These are phyloP conservation scores for Melieria picta DNA, from an alignment of 2,888 invertebrate genomes.

Conservation along the genomic window DNA sequence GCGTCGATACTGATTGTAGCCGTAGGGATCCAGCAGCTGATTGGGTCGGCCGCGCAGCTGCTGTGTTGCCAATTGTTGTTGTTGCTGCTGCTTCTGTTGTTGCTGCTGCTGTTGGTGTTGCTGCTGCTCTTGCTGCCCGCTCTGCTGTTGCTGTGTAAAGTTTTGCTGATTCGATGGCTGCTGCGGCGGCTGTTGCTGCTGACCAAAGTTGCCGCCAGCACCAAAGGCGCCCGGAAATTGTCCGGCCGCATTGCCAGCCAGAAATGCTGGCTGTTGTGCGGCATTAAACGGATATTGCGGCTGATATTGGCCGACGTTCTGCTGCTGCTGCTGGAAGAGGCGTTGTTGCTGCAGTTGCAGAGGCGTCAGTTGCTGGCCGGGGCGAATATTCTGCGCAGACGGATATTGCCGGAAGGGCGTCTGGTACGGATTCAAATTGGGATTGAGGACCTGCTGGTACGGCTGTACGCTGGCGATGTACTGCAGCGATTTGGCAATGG, in stretches of 20 bases:
- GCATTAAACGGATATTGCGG: constrained; percentile 52
- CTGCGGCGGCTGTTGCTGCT: constrained; percentile 42
- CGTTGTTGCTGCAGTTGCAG: constrained; percentile 55
- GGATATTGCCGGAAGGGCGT: constrained; percentile 60
- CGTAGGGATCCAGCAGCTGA: constrained; percentile 61
- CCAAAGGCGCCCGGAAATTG: constrained; percentile 37
- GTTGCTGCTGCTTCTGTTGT: constrained; percentile 53
- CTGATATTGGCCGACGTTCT: constrained; percentile 61
- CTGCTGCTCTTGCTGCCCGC: constrained; percentile 48
- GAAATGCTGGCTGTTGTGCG: constrained; percentile 43
- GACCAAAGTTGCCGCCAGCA: constrained; percentile 49
- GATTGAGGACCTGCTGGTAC: constrained; percentile 57
- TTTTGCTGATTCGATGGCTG: constrained; percentile 47
- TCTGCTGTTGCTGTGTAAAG: constrained; percentile 51
- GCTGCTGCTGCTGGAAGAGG: constrained; percentile 47
- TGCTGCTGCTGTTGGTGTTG: constrained; percentile 53
- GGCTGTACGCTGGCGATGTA: constrained; percentile 55
- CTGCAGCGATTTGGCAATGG: constrained; percentile 58
- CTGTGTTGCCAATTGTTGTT: constrained; percentile 58
- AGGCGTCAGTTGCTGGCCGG: constrained; percentile 58
- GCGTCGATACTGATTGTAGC: constrained; percentile 62
- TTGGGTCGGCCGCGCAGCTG: constrained; percentile 61
- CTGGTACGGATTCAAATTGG: constrained; percentile 62
- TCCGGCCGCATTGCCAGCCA: not conserved
- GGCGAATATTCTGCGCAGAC: constrained; percentile 49